Evolutionary conservation across 2,113 vertebrate genomes (phyloP), one percentile per base, ranked within the genome.

Genomic region (Halichoeres trimaculatus): DNA sequence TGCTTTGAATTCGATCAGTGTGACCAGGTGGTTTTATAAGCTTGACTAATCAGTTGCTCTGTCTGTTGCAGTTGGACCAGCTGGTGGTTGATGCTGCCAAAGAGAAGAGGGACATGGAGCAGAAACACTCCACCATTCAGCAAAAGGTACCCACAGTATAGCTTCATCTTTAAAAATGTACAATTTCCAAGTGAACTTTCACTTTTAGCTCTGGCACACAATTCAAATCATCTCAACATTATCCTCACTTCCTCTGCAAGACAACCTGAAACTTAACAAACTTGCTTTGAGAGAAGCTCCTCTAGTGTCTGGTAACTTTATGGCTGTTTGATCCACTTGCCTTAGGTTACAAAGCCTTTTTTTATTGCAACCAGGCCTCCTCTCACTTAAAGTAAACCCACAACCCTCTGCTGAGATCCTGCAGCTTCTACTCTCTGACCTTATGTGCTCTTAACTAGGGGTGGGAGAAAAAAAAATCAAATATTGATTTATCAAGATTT

Each of bases 121-220:
- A 95, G 82, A 99, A 98, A 74, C 98, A 98, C 90, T 99, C 97
- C 74, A 99, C 98, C 80, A 99, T 99, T 89, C 98, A 98, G 50
- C 97, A 99, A 92, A 99, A 99, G 97, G 98, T 99, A 95, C 61
- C n/a, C n/a, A n/a, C n/a, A n/a, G n/a, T n/a, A n/a, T n/a, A n/a
- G n/a, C 24, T 65, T 54, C 20, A n/a, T 11, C 16, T 58, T 10
- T 10, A 40, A 41, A 43, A 36, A 47, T 16, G 0, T 34, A 51
- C 11, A 13, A 73, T 2, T 7, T n/a, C 14, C 23, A 19, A 19
- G 9, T 2, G 8, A 47, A 47, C 19, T 5, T 47, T n/a, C 6
- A 14, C 16, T 16, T 16, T 45, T 17, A 4, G 41, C 3, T 11
- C 4, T 11, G 9, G 9, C 41, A 45, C 2, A 19, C 16, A 45